Base-by-base conservation (phyloP, 2,888 invertebrate genomes). In the Sinelater perroti region DNA sequence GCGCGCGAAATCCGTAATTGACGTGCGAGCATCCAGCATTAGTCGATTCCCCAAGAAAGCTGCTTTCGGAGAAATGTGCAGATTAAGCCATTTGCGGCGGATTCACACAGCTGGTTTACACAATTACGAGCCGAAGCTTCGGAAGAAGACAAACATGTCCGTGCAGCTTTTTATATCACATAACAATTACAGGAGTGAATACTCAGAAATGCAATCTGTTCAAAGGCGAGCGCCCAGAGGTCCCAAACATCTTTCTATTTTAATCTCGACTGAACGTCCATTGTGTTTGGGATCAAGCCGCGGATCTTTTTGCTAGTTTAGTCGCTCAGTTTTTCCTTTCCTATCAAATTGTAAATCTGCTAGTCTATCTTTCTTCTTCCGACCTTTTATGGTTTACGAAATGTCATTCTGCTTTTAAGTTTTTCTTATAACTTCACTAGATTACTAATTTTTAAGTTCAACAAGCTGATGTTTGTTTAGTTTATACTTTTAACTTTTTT, bases 11-110 rank as follows among this genome's bases (percentile, higher is more conserved):
- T 42, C 47, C 18, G 47, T 53, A 45, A 36, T 54, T 54, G 46
- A 24, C 38, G 31, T 46, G 40, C 30, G 40, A 49, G 17, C 38
- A 40, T 50, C 38, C 30, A 14, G 40, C 28, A 14, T 50, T 40
- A 38, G 40, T 24, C 16, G 50, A 40, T 50, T 50, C 40, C 38
- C 14, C 38, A 50, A 50, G 38, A 40, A 50, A 57, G 42, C 42
- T 28, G 13, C 40, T 40, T 40, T 40, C 40, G 66, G 63, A 67
- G 69, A 72, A 72, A 71, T 65, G 65, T 68, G 66, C 64, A 68
- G 70, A 73, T 73, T 73, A 72, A 73, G 73, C 69, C 71, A 71
- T 73, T 73, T 71, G 68, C 68, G 65, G 70, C 61, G 66, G 70
- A 73, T 72, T 72, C 72, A 63, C 71, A 64, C 66, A 70, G 69